These are phyloP conservation scores for Crioceris asparagi DNA, from an alignment of 2,888 invertebrate genomes.

Conservation along the genomic window DNA sequence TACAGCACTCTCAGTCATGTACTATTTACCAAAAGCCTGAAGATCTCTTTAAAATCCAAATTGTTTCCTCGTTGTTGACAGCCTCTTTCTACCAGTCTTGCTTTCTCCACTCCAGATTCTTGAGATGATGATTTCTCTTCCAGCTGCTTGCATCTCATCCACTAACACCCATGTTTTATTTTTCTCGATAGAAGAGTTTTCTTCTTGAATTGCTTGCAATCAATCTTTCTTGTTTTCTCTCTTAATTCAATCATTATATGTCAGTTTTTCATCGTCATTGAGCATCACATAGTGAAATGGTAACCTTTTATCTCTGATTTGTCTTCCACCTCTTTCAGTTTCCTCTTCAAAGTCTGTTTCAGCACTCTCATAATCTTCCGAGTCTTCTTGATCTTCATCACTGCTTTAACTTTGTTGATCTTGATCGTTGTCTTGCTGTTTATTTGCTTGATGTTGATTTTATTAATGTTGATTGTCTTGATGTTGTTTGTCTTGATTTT, in stretches of 20 bases:
- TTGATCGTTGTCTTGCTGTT: too few relatives aligned
- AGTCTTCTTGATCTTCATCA: too few relatives aligned
- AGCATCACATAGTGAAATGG: background rate
- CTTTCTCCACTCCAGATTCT: too few relatives aligned
- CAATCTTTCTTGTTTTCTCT: background rate
- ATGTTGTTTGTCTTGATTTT: too few relatives aligned
- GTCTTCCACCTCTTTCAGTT: too few relatives aligned
- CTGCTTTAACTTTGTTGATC: too few relatives aligned
- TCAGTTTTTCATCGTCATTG: background rate
- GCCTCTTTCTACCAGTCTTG: slow-evolving; percentile 3
- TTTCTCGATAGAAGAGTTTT: background rate
- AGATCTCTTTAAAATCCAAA: slow-evolving; percentile 1
- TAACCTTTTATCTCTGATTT: too few relatives aligned
- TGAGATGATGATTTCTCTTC: background rate
- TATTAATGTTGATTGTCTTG: too few relatives aligned
- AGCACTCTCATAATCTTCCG: too few relatives aligned
- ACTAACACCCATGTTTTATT: slow-evolving; percentile 5
- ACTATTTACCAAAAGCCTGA: slow-evolving; percentile 3
- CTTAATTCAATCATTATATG: background rate
- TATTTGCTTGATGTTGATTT: too few relatives aligned
- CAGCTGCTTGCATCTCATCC: background rate
- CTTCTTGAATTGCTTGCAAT: background rate
- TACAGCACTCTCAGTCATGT: background rate
- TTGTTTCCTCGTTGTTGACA: slow-evolving; percentile 4
- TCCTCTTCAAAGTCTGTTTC: too few relatives aligned